Base-by-base conservation (phyloP, 2,797 vertebrate species). In the Siniperca undulata region DNA sequence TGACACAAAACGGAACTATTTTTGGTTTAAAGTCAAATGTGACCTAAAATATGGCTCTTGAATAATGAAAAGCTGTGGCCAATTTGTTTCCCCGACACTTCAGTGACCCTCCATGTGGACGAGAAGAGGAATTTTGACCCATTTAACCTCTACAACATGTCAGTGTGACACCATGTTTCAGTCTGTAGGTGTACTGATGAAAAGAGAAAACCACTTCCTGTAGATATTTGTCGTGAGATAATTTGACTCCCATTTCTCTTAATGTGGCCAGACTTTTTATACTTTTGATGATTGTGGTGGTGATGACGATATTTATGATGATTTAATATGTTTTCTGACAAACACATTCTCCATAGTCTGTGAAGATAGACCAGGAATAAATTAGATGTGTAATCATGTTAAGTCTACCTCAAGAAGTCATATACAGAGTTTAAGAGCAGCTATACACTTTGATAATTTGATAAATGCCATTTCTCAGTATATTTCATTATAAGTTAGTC, bases 371-470 rank as follows among this genome's bases (percentile, higher is more conserved):
- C 0, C 19, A 81, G 14, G 8, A 53, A 48, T 64, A 14, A 56
- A 40, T 76, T 30, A 61, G 24, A 78, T 40, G 56, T 68, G 14
- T 74, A 36, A 27, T 76, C 55, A 79, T 48, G 19, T 67, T 82
- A 11, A 77, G 55, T 80, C 86, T 84, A 86, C 74, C 59, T 86
- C 79, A 83, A 34, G 38, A 74, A 27, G 71, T 61, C n/a, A 38
- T 46, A 38, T 67, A 36, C 24, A 76, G 65, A 59, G 62, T 34
- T 79, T 58, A 52, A 74, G 65, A 89, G 80, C 88, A 88, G 89
- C 84, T 84, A 53, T 3, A 56, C n/a, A 27, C n/a, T 67, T 83
- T 2, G 30, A 30, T 30, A 30, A 58, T 42, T 40, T 67, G 30
- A 52, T 70, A 38, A 83, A 30, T 65, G 70, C 46, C 65, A 70